Evolutionary conservation across 2,797 vertebrate genomes (phyloP).

Genomic region (Cynodonichthys magdalenae): DNA sequence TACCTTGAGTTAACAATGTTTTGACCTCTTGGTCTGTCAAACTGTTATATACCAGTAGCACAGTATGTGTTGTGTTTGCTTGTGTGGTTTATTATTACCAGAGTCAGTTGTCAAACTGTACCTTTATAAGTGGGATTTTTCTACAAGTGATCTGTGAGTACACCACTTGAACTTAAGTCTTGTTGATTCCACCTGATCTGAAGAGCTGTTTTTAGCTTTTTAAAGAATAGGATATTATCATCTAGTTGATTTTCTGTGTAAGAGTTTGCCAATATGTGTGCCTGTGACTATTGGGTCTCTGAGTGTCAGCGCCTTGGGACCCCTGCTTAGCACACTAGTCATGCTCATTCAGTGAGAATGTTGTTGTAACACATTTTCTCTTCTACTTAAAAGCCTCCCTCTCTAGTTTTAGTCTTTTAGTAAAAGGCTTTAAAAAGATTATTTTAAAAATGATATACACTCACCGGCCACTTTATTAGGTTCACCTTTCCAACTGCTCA

Average conservation of each 20-base stretch:
- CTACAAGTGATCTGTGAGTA: background rate
- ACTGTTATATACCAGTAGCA: background rate
- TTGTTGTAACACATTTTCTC: no score
- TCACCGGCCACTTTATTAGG: no score
- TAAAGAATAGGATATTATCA: slow-evolving; percentile 1
- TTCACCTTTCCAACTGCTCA: no score
- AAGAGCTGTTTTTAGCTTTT: background rate
- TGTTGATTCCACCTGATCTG: background rate
- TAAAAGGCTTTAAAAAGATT: background rate
- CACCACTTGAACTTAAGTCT: background rate
- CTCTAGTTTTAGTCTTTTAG: no score
- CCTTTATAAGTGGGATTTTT: background rate
- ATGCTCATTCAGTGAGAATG: no score
- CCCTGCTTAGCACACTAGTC: no score
- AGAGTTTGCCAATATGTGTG: background rate
- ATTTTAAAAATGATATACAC: no score
- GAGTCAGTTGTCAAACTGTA: background rate
- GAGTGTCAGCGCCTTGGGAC: no score
- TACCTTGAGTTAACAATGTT: background rate
- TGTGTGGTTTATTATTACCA: background rate
- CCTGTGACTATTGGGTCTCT: background rate
- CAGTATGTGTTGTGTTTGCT: background rate
- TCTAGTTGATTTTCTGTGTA: background rate
- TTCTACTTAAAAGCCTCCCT: no score
- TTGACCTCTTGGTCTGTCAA: background rate